A percentile compares a stretch with the other conserved stretches of the same genome.
phyloP scores from a whole-genome alignment of 2,113 vertebrate species.

The Alexandromys fortis region DNA sequence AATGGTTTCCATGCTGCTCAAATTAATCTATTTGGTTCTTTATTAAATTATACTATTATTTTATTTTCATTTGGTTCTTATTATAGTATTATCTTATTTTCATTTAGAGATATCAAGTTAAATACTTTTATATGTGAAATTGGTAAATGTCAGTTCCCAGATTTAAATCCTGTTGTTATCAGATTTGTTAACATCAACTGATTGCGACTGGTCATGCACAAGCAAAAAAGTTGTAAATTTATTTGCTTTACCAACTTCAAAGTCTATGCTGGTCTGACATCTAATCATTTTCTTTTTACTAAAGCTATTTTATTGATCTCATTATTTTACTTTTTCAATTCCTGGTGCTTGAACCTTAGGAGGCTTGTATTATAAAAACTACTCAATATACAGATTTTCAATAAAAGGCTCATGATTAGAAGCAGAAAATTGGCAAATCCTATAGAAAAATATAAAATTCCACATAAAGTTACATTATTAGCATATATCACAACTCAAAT shows the following conservation, averaged over 20 bases:
- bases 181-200: conserved; percentile 80
- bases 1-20: conserved; percentile 14
- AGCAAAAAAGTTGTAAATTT: conserved; percentile 78
- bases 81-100: conserved; percentile 84
- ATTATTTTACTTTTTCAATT: neutral
- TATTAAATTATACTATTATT: conserved; percentile 78
- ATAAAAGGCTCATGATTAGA: neutral
- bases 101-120: conserved; percentile 82
- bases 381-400: conserved; percentile 10
- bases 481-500: conserved; percentile 35
- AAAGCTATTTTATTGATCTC: conserved; percentile 18
- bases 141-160: conserved; percentile 79
- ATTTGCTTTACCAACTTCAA: conserved; percentile 48
- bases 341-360: neutral
- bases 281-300: neutral
- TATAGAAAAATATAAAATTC: conserved; percentile 36
- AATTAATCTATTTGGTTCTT: conserved; percentile 62
- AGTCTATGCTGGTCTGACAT: neutral
- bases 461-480: conserved; percentile 17
- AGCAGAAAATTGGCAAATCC: conserved; percentile 19
- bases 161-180: conserved; percentile 77
- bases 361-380: neutral
- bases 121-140: conserved; percentile 81
- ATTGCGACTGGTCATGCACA: conserved; percentile 75
- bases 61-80: conserved; percentile 27